phyloP scores from a whole-genome alignment of 2,888 invertebrate genomes.

The Germaria angustata region DNA sequence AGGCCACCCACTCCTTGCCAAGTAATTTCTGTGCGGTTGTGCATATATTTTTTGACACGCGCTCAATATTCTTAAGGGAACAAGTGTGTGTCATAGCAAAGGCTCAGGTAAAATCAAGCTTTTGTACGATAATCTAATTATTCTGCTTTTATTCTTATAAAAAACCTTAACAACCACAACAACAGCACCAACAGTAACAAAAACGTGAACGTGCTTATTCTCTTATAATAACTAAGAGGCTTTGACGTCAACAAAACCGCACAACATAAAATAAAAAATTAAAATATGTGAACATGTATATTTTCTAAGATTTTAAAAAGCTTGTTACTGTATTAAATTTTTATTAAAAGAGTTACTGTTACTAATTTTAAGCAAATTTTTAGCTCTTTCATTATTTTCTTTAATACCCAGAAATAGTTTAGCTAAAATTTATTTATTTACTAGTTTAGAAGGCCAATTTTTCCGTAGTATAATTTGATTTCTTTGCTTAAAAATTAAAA shows the following conservation, averaged over 20 bases:
- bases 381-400: background rate
- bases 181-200: background rate
- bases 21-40: background rate
- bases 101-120: conserved; percentile 48
- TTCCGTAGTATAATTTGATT: too few relatives aligned
- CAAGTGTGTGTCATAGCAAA: conserved; percentile 63
- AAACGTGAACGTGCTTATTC: conserved; percentile 53
- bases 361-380: background rate
- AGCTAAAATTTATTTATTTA: background rate
- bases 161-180: conserved; percentile 20
- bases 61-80: conserved; percentile 51
- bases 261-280: conserved; percentile 9
- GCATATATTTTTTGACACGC: conserved; percentile 9
- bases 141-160: conserved; percentile 13
- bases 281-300: background rate
- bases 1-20: background rate
- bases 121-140: conserved; percentile 7
- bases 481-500: too few relatives aligned
- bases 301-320: background rate
- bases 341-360: background rate
- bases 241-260: conserved; percentile 64
- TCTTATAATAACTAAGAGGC: conserved; percentile 56
- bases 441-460: background rate
- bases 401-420: background rate
- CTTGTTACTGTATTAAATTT: background rate